Evolutionary conservation across 2,113 vertebrate genomes (phyloP), one percentile per base, ranked within the genome.

Genomic region (Cebus imitator): DNA sequence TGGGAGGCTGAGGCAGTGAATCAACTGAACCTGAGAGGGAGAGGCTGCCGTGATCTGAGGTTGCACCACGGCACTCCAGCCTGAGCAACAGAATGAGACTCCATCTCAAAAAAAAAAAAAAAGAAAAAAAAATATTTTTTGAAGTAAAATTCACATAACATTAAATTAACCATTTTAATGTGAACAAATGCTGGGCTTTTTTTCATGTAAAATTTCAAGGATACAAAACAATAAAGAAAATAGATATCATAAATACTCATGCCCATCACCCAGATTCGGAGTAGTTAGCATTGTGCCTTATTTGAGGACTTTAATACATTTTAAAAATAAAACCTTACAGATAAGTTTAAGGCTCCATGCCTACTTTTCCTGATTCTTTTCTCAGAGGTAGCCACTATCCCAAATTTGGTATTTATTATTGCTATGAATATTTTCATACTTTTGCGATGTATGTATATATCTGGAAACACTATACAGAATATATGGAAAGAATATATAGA

Each of bases 391-490:
- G 45, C 45, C 16, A 10, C 76, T 50, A 20, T 50, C 45, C 99
- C 99, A 72, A 98, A 99, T 85, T 99, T 81, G 99, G 99, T 78
- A 30, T 48, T 78, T 78, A 32, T 48, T 8, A 32, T 78, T 16
- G 8, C 14, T 32, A 10, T 48, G 66, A 98, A 99, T 97, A 98
- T 99, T 89, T 99, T 98, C 45, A 97, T 48, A 80, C 50, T 55
- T 80, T 80, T 80, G 50, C 17, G n/a, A 8, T 13, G 13, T 32
- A 48, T 50, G 99, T 45, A 99, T 78, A 8, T 50, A 78, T 78
- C 27, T 68, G 64, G 64, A 68, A 68, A 68, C 32, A 72, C 35
- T 75, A 76, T 27, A 25, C 45, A 30, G 27, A 68, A 30, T 48
- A 76, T 17, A 16, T 76, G 43, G 43, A 76, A 76, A 30, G 40